phyloP scores from a whole-genome alignment of 2,888 invertebrate genomes.

The Drosophila meridionalis region DNA sequence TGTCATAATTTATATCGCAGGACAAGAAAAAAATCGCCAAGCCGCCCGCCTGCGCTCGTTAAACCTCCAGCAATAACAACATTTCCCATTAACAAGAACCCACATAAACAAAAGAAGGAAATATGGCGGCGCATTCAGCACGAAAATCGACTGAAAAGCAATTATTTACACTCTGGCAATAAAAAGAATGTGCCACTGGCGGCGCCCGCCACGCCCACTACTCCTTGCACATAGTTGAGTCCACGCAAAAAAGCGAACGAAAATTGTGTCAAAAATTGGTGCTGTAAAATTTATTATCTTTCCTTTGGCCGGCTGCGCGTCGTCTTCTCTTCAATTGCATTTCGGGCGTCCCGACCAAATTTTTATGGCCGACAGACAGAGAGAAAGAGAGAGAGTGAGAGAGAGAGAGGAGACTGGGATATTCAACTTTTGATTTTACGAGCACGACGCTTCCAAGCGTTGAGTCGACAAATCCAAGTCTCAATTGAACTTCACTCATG shows the following conservation, averaged over 20 bases:
- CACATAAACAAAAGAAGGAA: constrained; percentile 30
- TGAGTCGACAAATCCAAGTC: constrained; percentile 47
- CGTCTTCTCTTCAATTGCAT: constrained; percentile 45
- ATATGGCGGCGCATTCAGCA: constrained; percentile 56
- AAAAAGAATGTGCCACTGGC: constrained; percentile 67
- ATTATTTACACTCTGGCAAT: constrained; percentile 78
- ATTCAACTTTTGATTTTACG: constrained; percentile 50
- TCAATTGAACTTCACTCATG: constrained; percentile 39
- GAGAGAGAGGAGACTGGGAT: neutral
- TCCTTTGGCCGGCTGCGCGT: constrained; percentile 48
- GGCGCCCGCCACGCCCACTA: neutral
- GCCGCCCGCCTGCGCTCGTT: constrained; percentile 49
- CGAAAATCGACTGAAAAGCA: constrained; percentile 77
- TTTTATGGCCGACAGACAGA: constrained; percentile 39
- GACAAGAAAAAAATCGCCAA: constrained; percentile 17
- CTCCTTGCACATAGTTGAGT: constrained; percentile 3
- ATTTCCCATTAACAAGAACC: constrained; percentile 28
- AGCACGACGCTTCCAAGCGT: constrained; percentile 34
- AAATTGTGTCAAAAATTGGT: constrained; percentile 72
- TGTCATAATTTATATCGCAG: constrained; percentile 64
- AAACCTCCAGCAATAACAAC: constrained; percentile 54
- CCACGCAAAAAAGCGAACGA: constrained; percentile 12
- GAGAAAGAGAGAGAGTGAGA: neutral
- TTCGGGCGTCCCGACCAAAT: constrained; percentile 15
- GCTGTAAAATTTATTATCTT: constrained; percentile 73